Percentiles rank a stretch among this genome's conserved stretches.
These are phyloP conservation scores for Xenops minutus DNA, from an alignment of 2,797 vertebrate genomes.

Conservation along the genomic window DNA sequence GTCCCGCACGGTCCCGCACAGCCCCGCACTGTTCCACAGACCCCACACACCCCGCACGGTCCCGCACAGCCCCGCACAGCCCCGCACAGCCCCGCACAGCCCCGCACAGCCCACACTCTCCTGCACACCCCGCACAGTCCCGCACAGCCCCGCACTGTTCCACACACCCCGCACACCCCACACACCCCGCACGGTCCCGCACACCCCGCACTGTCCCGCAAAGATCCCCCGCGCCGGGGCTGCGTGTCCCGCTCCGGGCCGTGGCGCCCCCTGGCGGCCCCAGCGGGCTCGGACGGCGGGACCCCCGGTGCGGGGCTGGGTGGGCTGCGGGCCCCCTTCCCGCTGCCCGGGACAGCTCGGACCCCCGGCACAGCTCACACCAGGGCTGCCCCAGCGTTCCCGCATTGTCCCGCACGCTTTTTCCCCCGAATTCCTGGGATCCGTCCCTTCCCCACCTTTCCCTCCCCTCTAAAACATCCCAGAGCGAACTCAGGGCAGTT, in stretches of 20 bases:
- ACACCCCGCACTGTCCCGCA: neutral
- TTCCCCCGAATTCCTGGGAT: rapidly evolving
- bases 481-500: neutral
- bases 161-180: neutral
- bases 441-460: neutral
- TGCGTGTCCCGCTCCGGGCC: no score
- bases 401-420: neutral
- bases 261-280: neutral
- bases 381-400: neutral
- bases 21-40: no score
- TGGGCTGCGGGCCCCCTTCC: neutral
- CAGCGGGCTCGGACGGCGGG: no score
- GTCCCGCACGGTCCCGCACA: no score
- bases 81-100: no score
- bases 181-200: neutral
- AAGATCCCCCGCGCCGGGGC: no score
- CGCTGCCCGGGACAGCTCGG: neutral
- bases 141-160: neutral
- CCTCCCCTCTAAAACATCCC: neutral
- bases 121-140: no score
- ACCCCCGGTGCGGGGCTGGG: neutral
- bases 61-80: no score
- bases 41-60: neutral
- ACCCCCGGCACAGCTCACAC: neutral
- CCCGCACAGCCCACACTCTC: no score